These are phyloP conservation scores for Barbus barbus DNA, from an alignment of 2,113 vertebrate species.

Conservation along the genomic window DNA sequence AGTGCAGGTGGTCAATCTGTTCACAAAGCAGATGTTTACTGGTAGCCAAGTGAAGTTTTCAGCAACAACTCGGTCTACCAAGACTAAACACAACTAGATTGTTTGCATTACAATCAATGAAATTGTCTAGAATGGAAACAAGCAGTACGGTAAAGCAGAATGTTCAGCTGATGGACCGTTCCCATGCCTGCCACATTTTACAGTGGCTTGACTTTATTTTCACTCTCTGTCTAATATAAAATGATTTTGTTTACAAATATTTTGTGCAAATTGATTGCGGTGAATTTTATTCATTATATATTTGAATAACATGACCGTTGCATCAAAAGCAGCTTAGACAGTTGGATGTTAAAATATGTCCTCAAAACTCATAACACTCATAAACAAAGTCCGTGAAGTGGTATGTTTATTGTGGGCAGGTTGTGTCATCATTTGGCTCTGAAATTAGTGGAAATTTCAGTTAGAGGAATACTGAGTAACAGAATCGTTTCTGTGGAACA, in stretches of 20 bases:
- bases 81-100: slow-evolving; percentile 6
- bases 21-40: neutral
- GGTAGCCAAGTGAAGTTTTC: neutral
- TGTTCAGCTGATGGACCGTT: neutral
- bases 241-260: slow-evolving; percentile 2
- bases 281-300: neutral
- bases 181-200: neutral
- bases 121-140: neutral
- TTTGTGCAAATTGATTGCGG: neutral
- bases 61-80: neutral
- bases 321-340: neutral
- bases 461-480: neutral
- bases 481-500: neutral
- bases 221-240: neutral
- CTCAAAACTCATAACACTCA: slow-evolving; percentile 5
- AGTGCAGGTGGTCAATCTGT: neutral
- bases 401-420: neutral
- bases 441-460: neutral
- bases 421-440: neutral
- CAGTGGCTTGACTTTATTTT: slow-evolving; percentile 5
- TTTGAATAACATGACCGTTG: neutral
- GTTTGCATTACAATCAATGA: slow-evolving; percentile 1
- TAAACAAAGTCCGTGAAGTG: neutral
- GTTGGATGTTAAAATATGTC: neutral
- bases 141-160: neutral